Conservation (phyloP, 2,113 vertebrate genomes). For the Pyrgilauda ruficollis region DNA sequence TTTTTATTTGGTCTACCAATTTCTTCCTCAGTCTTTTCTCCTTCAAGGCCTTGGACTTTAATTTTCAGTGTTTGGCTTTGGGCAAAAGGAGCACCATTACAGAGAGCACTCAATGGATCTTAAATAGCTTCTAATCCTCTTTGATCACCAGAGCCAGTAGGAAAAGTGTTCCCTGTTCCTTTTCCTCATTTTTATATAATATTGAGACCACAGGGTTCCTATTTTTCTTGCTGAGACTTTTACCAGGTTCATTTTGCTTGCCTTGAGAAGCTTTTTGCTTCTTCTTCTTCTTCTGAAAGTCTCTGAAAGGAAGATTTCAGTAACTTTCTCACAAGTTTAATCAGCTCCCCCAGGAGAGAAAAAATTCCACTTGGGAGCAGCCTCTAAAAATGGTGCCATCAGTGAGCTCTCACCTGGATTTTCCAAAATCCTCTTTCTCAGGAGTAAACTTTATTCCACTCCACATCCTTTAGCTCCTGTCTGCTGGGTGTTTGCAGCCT, state of each 20-base stretch:
- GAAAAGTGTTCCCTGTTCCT: background rate
- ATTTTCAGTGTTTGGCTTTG: background rate
- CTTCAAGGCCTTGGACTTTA: background rate
- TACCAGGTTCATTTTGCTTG: background rate
- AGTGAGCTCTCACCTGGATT: background rate
- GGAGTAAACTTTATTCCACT: background rate
- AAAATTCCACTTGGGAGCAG: background rate
- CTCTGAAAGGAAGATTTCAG: background rate
- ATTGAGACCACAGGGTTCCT: background rate
- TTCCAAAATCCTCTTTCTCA: background rate
- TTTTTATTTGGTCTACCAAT: background rate
- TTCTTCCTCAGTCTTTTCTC: background rate
- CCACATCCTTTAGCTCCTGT: background rate
- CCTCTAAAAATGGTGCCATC: background rate
- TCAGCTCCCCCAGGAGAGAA: background rate
- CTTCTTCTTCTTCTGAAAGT: background rate
- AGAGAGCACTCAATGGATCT: background rate
- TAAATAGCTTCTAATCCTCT: background rate
- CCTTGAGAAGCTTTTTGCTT: background rate
- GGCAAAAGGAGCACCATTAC: background rate
- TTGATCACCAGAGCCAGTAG: background rate
- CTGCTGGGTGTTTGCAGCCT: conserved; percentile 14
- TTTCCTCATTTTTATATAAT: background rate
- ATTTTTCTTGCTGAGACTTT: background rate
- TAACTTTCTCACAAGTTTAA: background rate